Evolutionary conservation across 2,113 vertebrate genomes (phyloP).

Genomic region (Campylomormyrus numenius): DNA sequence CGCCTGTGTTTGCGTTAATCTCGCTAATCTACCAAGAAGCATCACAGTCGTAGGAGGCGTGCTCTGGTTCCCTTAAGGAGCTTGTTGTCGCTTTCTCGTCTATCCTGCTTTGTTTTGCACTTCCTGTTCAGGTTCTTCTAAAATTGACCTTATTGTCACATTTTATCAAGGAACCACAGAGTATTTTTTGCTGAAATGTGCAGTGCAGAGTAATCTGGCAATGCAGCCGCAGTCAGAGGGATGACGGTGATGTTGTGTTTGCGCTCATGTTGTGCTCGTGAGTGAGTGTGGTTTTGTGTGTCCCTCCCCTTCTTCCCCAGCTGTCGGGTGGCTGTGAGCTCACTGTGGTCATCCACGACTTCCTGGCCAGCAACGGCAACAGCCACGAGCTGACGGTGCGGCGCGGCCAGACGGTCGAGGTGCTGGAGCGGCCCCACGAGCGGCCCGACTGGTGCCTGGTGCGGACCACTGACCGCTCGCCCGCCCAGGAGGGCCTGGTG

Average conservation of each 20-base stretch:
- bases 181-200: background rate
- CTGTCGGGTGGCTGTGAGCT: slow-evolving; percentile 89
- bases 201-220: background rate
- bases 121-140: background rate
- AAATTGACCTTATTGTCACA: background rate
- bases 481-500: slow-evolving; percentile 82
- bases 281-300: background rate
- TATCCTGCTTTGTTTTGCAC: background rate
- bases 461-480: slow-evolving; percentile 83
- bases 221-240: background rate
- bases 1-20: background rate
- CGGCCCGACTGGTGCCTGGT: slow-evolving; percentile 91
- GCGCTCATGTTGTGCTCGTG: background rate
- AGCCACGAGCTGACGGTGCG: slow-evolving; percentile 84
- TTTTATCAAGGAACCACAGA: background rate
- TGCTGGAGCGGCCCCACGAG: slow-evolving; percentile 84
- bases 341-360: slow-evolving; percentile 90
- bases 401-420: slow-evolving; percentile 86
- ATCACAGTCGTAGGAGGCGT: background rate
- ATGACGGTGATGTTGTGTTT: background rate
- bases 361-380: slow-evolving; percentile 77
- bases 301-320: slow-evolving; percentile 51
- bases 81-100: background rate
- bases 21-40: background rate
- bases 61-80: background rate